Conservation (phyloP, 1,140 invertebrate genomes). For the Euwallacea fornicatus region DNA sequence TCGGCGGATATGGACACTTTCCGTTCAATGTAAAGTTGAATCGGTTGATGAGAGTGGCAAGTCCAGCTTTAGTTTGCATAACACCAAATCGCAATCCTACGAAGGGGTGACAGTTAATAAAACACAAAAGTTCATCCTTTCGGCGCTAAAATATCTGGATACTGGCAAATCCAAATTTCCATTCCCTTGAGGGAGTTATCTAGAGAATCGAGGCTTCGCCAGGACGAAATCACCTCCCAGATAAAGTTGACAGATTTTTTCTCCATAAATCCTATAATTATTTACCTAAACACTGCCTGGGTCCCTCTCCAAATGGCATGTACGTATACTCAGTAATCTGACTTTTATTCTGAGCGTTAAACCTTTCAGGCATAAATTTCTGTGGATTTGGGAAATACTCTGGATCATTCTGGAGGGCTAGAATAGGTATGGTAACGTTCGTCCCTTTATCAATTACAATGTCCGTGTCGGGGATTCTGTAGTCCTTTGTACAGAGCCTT, state of each 20-base stretch:
- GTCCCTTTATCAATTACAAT: slow-evolving; percentile 54
- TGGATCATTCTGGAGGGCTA: slow-evolving; percentile 57
- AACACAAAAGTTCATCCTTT: background rate
- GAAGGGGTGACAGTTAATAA: background rate
- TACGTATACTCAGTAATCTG: slow-evolving; percentile 55
- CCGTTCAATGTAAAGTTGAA: slow-evolving; percentile 7
- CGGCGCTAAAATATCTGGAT: background rate
- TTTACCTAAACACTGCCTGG: slow-evolving; percentile 62
- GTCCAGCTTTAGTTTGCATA: slow-evolving; percentile 15
- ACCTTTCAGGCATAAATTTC: slow-evolving; percentile 66
- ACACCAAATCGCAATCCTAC: slow-evolving; percentile 15
- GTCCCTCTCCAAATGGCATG: slow-evolving; percentile 69
- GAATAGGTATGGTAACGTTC: slow-evolving; percentile 54
- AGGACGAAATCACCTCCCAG: too few relatives aligned
- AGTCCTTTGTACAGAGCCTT: slow-evolving; percentile 56
- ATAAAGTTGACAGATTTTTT: too few relatives aligned
- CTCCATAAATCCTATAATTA: background rate
- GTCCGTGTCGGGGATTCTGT: slow-evolving; percentile 56
- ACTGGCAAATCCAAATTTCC: background rate
- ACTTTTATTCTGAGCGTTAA: slow-evolving; percentile 55
- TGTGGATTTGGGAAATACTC: slow-evolving; percentile 64
- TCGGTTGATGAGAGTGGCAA: slow-evolving; percentile 9
- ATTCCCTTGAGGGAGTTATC: too few relatives aligned
- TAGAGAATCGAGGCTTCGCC: too few relatives aligned
- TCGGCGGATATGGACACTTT: slow-evolving; percentile 10